Percentiles rank a stretch among this genome's conserved stretches.
Conservation (phyloP, 2,797 vertebrate species). For the Esox lucius region DNA sequence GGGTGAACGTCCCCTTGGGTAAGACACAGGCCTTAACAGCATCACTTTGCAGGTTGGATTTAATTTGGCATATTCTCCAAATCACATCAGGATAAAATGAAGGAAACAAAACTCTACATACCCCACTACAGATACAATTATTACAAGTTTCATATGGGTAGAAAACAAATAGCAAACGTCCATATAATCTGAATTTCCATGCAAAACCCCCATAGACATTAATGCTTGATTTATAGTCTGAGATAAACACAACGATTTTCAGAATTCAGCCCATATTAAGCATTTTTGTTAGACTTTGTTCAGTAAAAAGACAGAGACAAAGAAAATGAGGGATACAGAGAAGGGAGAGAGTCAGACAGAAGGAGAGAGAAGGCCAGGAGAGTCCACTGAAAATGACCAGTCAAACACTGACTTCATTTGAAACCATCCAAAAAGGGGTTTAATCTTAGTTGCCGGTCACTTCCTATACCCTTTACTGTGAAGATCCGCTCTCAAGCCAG, state of each 20-base stretch:
- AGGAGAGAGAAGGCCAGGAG: background rate
- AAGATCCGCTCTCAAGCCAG: conserved; percentile 37
- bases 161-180: background rate
- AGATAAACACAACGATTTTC: background rate
- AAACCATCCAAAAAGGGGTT: background rate
- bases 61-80: background rate
- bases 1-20: no score
- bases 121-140: background rate
- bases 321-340: background rate
- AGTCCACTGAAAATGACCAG: background rate
- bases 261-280: background rate
- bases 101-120: background rate
- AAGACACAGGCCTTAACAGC: background rate
- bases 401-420: background rate
- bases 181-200: conserved; percentile 19
- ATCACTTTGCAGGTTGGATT: background rate
- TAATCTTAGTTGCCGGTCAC: background rate
- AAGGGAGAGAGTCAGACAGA: no score
- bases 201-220: conserved; percentile 26
- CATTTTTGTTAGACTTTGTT: background rate
- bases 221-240: background rate
- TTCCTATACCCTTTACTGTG: conserved; percentile 29
- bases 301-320: background rate
- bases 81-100: background rate
- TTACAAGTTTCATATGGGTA: background rate